Evolutionary conservation across 2,797 vertebrate genomes (phyloP).

Genomic region (Macropus fuliginosus): DNA sequence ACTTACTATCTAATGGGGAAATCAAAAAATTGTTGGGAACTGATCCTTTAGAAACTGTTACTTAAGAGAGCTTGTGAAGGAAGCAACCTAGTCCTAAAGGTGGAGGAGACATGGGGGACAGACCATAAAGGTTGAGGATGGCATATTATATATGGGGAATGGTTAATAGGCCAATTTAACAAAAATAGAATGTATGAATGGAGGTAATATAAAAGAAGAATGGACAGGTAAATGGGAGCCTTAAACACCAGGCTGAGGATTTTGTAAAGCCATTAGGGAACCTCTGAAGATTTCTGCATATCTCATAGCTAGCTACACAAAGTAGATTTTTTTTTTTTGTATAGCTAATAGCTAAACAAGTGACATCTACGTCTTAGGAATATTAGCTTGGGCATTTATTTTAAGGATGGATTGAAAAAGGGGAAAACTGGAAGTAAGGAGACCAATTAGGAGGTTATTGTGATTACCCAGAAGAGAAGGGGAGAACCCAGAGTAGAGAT

Average conservation of each 20-base stretch:
- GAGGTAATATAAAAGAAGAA: neutral
- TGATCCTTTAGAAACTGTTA: neutral
- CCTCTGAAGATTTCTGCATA: neutral
- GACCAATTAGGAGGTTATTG: neutral
- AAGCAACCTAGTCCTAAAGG: neutral
- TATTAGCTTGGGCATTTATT: neutral
- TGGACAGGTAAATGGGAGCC: neutral
- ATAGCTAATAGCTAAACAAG: neutral
- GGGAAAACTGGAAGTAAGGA: neutral
- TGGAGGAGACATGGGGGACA: neutral
- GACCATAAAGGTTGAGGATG: neutral
- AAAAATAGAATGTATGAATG: neutral
- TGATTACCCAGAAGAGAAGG: neutral
- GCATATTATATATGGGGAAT: neutral
- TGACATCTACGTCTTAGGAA: neutral
- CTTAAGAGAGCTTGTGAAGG: neutral
- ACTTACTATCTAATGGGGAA: neutral
- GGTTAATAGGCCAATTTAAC: neutral
- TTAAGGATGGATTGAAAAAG: neutral
- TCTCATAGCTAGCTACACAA: neutral
- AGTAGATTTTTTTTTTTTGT: neutral
- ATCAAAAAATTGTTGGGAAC: neutral
- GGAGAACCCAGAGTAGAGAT: neutral
- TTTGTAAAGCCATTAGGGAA: neutral
- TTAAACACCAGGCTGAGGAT: neutral